Evolutionary conservation across 2,113 vertebrate genomes (phyloP).

Genomic region (Dasypus novemcinctus): DNA sequence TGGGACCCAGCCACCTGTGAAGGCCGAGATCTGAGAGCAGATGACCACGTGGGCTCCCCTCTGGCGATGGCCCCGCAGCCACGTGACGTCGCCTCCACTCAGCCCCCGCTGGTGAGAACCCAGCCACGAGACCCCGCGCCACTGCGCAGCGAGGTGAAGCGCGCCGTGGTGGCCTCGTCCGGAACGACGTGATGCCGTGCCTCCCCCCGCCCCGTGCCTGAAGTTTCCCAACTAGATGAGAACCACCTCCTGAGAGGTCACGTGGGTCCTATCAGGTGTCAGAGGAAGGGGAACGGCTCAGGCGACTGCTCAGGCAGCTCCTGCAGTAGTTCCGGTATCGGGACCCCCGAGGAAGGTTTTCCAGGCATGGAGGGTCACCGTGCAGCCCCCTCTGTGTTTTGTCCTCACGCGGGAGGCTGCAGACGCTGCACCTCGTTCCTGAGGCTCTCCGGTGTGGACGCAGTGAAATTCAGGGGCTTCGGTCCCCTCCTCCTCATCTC

Average conservation of each 20-base stretch:
- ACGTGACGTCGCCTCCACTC: no score
- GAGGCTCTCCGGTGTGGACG: no score
- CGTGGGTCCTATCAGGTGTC: rapidly evolving
- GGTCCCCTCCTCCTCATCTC: rapidly evolving
- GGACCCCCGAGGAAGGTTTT: background rate
- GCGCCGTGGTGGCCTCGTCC: rapidly evolving
- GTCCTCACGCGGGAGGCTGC: background rate
- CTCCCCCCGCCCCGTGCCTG: background rate
- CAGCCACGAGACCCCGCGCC: no score
- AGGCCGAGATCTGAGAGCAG: background rate
- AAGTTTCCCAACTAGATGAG: background rate
- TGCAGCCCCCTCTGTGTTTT: background rate
- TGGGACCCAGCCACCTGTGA: no score
- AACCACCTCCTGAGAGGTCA: rapidly evolving
- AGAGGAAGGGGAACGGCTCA: rapidly evolving
- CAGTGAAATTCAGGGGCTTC: background rate
- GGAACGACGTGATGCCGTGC: rapidly evolving
- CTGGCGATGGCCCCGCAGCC: no score
- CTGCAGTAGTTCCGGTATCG: rapidly evolving
- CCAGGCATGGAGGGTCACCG: background rate
- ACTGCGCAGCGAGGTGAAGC: no score
- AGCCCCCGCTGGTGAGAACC: no score
- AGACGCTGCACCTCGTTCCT: rapidly evolving
- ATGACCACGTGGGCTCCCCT: background rate
- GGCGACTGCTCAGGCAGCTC: rapidly evolving